phyloP scores from a whole-genome alignment of 2,888 invertebrate genomes.

The Chironomus tentans region DNA sequence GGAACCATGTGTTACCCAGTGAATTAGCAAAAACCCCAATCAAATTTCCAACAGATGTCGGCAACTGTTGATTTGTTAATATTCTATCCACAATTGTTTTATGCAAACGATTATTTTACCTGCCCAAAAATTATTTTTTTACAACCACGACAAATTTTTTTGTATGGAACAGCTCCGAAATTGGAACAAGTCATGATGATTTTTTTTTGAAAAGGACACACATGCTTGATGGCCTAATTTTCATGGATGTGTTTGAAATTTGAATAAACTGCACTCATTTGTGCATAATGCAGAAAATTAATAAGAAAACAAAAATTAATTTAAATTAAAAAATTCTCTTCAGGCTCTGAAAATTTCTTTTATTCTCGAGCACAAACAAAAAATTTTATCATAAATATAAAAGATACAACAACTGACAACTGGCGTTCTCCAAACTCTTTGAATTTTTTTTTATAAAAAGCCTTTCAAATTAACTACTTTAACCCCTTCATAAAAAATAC shows the following conservation, averaged over 20 bases:
- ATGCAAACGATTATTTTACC: neutral
- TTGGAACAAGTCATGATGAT: neutral
- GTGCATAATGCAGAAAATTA: neutral
- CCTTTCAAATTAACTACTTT: neutral
- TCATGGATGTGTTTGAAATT: neutral
- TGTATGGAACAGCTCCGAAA: neutral
- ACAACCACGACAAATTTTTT: neutral
- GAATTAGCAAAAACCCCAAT: neutral
- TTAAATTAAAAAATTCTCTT: no score
- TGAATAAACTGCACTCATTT: neutral
- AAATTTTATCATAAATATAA: neutral
- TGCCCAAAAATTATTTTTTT: neutral
- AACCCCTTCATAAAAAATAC: neutral
- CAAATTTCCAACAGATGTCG: neutral
- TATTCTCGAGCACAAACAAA: neutral
- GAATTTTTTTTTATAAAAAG: neutral
- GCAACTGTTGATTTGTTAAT: neutral
- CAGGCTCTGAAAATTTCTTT: neutral
- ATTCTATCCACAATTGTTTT: neutral
- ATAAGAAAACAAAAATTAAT: no score
- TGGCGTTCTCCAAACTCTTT: neutral
- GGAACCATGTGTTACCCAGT: neutral
- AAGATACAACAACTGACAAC: neutral
- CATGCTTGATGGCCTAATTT: neutral
- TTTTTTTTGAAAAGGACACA: neutral